These are phyloP conservation scores for Echeneis naucrates DNA, from an alignment of 2,797 vertebrate genomes.

Conservation along the genomic window DNA sequence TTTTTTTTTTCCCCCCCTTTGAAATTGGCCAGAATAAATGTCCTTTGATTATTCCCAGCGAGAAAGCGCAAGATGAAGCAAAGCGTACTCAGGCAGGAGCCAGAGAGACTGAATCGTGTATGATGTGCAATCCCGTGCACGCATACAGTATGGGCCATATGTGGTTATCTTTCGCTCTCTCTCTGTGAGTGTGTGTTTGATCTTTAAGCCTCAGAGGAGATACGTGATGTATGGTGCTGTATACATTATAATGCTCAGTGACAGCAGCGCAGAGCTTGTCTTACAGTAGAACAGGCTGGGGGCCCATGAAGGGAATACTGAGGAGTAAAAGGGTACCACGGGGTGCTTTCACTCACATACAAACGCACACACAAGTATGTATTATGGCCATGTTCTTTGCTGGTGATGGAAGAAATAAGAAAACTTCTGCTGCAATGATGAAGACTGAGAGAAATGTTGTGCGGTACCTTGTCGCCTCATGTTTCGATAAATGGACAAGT, in stretches of 20 bases:
- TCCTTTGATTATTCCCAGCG: no score
- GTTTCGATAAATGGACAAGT: conserved; percentile 34
- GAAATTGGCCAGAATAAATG: no score
- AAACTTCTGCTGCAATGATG: conserved; percentile 16
- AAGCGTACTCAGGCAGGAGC: conserved; percentile 13
- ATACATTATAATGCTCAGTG: conserved; percentile 55
- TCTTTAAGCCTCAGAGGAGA: conserved; percentile 42
- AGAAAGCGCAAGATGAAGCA: conserved; percentile 12
- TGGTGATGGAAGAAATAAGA: conserved; percentile 15
- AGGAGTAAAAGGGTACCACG: conserved; percentile 31
- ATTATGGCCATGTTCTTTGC: conserved; percentile 1
- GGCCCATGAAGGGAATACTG: conserved; percentile 54
- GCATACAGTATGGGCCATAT: conserved; percentile 42
- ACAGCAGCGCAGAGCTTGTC: conserved; percentile 57
- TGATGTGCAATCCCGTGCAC: conserved; percentile 32
- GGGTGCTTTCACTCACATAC: conserved; percentile 14
- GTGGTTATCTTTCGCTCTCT: conserved; percentile 23
- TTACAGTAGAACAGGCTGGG: conserved; percentile 45
- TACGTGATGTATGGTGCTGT: conserved; percentile 42
- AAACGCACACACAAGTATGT: conserved; percentile 2
- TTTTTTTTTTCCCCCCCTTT: neutral
- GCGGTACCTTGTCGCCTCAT: conserved; percentile 12
- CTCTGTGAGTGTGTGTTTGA: conserved; percentile 35
- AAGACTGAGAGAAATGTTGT: conserved; percentile 29
- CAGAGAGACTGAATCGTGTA: conserved; percentile 20